These are phyloP conservation scores for Leucania comma DNA, from an alignment of 2,888 invertebrate genomes.

Conservation along the genomic window DNA sequence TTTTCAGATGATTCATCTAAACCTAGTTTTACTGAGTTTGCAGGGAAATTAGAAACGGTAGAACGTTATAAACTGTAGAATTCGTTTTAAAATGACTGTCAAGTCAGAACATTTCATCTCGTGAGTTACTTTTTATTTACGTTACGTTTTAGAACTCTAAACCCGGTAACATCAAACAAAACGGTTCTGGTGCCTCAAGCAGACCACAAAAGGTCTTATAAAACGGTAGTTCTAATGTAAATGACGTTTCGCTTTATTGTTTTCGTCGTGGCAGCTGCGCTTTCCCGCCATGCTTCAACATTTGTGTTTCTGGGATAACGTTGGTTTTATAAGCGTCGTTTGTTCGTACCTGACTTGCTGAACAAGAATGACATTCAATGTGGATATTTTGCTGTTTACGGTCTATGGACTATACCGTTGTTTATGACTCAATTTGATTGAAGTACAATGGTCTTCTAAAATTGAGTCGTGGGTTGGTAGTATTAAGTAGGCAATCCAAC, in stretches of 20 bases:
- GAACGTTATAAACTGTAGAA: neutral
- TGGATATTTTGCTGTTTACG: constrained; percentile 46
- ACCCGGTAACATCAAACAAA: constrained; percentile 43
- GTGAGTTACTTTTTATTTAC: constrained; percentile 23
- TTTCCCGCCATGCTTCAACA: constrained; percentile 68
- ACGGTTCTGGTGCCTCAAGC: constrained; percentile 42
- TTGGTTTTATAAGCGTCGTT: constrained; percentile 59
- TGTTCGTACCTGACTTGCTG: constrained; percentile 35
- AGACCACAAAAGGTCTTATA: constrained; percentile 63
- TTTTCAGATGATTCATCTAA: constrained; percentile 22
- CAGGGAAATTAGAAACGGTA: too few relatives aligned
- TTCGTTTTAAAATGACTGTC: neutral
- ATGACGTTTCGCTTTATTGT: constrained; percentile 68
- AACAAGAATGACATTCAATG: constrained; percentile 41
- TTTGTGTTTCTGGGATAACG: constrained; percentile 70
- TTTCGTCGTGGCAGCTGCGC: constrained; percentile 62
- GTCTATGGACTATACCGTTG: constrained; percentile 45
- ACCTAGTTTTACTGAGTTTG: neutral
- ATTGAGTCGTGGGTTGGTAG: constrained; percentile 1
- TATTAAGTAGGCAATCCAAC: neutral
- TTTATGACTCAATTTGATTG: constrained; percentile 28
- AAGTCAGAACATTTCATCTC: constrained; percentile 2
- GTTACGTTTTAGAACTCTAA: constrained; percentile 21
- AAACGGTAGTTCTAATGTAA: constrained; percentile 67
- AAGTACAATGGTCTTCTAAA: constrained; percentile 8